Conservation (phyloP, 2,888 invertebrate genomes). For the Drosophila prolongata region DNA sequence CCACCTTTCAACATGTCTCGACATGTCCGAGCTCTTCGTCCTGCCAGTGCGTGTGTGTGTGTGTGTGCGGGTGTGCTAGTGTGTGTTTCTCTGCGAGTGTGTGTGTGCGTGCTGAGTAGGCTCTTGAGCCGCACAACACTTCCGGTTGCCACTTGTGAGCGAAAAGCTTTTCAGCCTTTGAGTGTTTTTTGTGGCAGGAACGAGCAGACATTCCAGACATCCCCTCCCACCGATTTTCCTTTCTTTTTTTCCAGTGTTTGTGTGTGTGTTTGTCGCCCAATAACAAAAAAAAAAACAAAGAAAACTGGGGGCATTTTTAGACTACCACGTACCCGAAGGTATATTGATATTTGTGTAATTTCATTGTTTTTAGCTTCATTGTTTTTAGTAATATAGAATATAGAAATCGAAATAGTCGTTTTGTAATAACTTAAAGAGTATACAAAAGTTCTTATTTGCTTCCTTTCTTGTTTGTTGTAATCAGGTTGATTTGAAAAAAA, state of each 20-base stretch:
- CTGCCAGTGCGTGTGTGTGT: constrained; percentile 2
- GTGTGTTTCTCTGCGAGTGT: constrained; percentile 8
- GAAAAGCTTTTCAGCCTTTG: constrained; percentile 78
- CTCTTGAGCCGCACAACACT: constrained; percentile 79
- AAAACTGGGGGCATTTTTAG: neutral
- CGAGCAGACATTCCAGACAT: constrained; percentile 41
- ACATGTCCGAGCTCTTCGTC: constrained; percentile 44
- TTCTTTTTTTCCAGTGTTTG: neutral
- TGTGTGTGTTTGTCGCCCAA: constrained; percentile 28
- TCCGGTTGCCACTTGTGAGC: constrained; percentile 77
- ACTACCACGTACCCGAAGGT: neutral
- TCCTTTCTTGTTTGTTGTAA: no score
- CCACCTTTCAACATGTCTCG: constrained; percentile 79
- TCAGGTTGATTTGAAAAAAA: no score
- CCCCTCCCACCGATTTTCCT: neutral
- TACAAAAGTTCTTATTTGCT: no score
- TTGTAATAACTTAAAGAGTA: no score
- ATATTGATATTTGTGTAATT: no score
- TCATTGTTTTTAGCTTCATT: no score
- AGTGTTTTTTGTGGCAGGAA: constrained; percentile 68
- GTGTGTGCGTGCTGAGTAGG: constrained; percentile 63
- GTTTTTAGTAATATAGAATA: no score
- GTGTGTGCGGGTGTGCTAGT: neutral
- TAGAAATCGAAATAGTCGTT: no score
- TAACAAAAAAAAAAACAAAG: constrained; percentile 24